Evolutionary conservation across 2,888 invertebrate species (phyloP).

Genomic region (Drosophila neonasuta): DNA sequence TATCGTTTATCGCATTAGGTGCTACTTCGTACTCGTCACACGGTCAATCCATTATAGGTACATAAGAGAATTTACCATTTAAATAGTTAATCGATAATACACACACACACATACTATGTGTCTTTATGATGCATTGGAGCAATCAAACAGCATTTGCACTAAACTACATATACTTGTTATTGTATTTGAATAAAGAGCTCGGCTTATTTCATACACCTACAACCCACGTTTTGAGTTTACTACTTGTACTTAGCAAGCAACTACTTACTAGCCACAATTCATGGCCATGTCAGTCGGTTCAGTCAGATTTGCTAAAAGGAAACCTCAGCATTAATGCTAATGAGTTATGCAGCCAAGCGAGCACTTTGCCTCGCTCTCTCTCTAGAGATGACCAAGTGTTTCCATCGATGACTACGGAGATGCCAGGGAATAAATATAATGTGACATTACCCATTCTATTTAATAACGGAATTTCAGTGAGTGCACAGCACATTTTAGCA

Average conservation of each 20-base stretch:
- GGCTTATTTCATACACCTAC: constrained; percentile 9
- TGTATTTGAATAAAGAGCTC: constrained; percentile 43
- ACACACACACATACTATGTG: not conserved
- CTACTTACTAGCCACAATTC: constrained; percentile 12
- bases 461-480: too few species aligned
- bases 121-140: constrained; percentile 13
- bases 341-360: constrained; percentile 41
- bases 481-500: too few species aligned
- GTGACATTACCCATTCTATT: not conserved
- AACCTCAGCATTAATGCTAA: constrained; percentile 39
- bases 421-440: not conserved
- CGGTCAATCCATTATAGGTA: constrained; percentile 16
- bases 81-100: constrained; percentile 31
- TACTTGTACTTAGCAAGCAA: not conserved
- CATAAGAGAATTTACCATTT: constrained; percentile 31
- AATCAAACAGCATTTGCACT: constrained; percentile 37
- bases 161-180: constrained; percentile 12
- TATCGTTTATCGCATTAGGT: constrained; percentile 36
- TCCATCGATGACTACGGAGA: not conserved
- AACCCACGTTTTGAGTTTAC: not conserved
- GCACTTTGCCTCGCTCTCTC: not conserved
- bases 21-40: constrained; percentile 16
- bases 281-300: not conserved
- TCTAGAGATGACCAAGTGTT: constrained; percentile 33
- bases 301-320: constrained; percentile 15